Evolutionary conservation across 2,113 vertebrate genomes (phyloP).

Genomic region (Scolopax mira): DNA sequence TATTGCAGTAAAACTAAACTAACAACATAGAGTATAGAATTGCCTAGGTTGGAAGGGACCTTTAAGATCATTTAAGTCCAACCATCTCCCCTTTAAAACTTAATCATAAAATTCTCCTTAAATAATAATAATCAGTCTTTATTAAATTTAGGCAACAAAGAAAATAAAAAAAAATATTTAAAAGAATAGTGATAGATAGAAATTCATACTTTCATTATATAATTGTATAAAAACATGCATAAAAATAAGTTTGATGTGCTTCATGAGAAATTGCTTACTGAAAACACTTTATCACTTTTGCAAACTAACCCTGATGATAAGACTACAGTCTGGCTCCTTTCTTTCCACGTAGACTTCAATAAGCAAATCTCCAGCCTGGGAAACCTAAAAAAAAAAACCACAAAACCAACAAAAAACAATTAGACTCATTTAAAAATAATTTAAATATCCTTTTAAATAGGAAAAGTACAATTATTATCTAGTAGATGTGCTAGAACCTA

Average conservation of each 20-base stretch:
- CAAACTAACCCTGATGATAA: constrained; percentile 87
- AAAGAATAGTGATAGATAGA: background rate
- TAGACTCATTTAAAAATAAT: background rate
- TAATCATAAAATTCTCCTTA: background rate
- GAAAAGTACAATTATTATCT: background rate
- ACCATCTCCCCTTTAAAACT: background rate
- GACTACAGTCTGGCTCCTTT: constrained; percentile 87
- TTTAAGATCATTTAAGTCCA: no score
- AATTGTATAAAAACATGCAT: background rate
- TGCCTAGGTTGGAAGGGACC: no score
- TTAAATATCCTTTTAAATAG: background rate
- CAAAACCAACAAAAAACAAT: background rate
- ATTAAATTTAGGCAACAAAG: background rate
- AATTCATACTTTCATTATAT: background rate
- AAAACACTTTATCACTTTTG: background rate
- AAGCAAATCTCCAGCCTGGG: constrained; percentile 92
- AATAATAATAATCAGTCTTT: background rate
- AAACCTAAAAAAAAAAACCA: constrained; percentile 80
- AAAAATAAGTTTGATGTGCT: background rate
- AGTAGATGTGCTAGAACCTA: background rate
- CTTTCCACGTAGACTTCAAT: constrained; percentile 95
- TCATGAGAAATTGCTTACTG: background rate
- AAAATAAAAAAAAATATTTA: background rate
- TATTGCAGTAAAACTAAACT: background rate
- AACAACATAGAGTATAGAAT: background rate